A percentile compares a stretch with the other conserved stretches of the same genome.
Conservation (phyloP, 1,140 invertebrate genomes). For the Laupala kohalensis region DNA sequence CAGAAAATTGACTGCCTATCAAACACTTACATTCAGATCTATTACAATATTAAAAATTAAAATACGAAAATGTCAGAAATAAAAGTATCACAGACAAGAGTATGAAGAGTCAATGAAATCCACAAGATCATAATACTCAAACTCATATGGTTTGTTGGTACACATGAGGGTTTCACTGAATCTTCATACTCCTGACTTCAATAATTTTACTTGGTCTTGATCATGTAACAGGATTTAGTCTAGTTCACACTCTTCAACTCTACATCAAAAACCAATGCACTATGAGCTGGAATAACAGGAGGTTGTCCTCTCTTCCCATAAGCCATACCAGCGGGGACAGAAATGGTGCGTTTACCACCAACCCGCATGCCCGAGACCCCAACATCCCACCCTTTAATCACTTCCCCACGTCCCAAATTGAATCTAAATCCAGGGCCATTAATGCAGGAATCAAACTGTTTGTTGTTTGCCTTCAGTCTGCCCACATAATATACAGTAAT, state of each 20-base stretch:
- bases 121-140: too few relatives aligned
- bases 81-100: too few relatives aligned
- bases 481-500: conserved; percentile 62
- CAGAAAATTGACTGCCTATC: too few relatives aligned
- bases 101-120: too few relatives aligned
- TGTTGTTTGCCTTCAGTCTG: conserved; percentile 62
- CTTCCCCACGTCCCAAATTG: conserved; percentile 66
- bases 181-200: too few relatives aligned
- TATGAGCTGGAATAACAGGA: conserved; percentile 71
- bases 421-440: conserved; percentile 75
- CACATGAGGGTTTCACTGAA: too few relatives aligned
- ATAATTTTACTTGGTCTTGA: too few relatives aligned
- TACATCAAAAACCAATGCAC: conserved; percentile 73
- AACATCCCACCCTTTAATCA: conserved; percentile 85
- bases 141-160: too few relatives aligned
- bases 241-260: conserved; percentile 71
- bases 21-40: too few relatives aligned
- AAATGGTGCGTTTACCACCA: conserved; percentile 76
- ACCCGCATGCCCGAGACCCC: conserved; percentile 82
- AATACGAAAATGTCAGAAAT: too few relatives aligned
- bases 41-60: too few relatives aligned
- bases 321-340: conserved; percentile 70
- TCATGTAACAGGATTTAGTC: too few relatives aligned
- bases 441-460: conserved; percentile 54
- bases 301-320: conserved; percentile 70